phyloP scores from a whole-genome alignment of 2,888 invertebrate genomes.

The Melitaea athalia region DNA sequence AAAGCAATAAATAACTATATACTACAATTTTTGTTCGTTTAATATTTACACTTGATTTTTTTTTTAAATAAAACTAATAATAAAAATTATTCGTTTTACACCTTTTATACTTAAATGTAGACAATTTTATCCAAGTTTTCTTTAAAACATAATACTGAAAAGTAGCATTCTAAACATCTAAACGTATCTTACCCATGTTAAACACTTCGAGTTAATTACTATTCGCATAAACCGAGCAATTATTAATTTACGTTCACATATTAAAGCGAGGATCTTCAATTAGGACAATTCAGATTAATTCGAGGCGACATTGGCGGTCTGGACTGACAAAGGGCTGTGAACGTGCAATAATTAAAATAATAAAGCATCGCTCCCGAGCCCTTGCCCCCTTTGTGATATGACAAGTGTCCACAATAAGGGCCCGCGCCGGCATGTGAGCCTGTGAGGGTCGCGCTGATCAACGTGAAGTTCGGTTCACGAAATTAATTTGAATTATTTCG shows the following conservation, averaged over 20 bases:
- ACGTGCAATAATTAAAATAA: slow-evolving; percentile 81
- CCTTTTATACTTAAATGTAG: too few species aligned
- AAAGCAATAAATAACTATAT: too few species aligned
- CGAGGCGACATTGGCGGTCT: slow-evolving; percentile 54
- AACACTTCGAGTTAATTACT: slow-evolving; percentile 10
- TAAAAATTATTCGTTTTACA: too few species aligned
- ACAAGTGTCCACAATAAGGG: slow-evolving; percentile 79
- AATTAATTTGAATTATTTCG: slow-evolving; percentile 35
- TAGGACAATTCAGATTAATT: slow-evolving; percentile 59
- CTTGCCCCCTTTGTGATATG: slow-evolving; percentile 75
- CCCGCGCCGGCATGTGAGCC: slow-evolving; percentile 51
- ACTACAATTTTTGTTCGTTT: too few species aligned
- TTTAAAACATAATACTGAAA: background rate
- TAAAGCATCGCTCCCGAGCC: slow-evolving; percentile 66
- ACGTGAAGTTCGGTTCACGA: slow-evolving; percentile 30
- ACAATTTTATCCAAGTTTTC: too few species aligned
- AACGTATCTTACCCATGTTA: background rate
- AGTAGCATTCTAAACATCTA: background rate
- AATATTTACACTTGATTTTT: too few species aligned
- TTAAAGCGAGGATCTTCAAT: slow-evolving; percentile 57
- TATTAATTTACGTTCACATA: slow-evolving; percentile 33
- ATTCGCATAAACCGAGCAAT: slow-evolving; percentile 22
- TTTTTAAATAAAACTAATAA: too few species aligned
- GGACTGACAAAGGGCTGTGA: slow-evolving; percentile 70
- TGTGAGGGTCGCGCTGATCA: slow-evolving; percentile 32